These are phyloP conservation scores for Meteorus cinctellus DNA, from an alignment of 2,888 invertebrate species.

Conservation along the genomic window DNA sequence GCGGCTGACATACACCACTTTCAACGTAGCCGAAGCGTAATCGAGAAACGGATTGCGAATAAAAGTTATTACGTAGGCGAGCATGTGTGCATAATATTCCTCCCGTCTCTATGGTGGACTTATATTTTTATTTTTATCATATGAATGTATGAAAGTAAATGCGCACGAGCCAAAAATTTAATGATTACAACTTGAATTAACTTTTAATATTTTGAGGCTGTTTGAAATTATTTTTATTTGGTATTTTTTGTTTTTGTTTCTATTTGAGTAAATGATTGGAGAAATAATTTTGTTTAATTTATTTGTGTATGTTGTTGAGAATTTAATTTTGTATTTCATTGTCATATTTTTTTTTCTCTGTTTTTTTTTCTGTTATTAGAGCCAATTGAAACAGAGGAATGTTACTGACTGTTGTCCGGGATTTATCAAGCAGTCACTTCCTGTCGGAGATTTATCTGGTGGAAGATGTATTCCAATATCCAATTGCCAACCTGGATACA, in stretches of 20 bases:
- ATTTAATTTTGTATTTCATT: neutral
- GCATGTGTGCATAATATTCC: conserved; percentile 6
- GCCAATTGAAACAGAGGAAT: conserved; percentile 79
- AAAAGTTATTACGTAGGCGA: conserved; percentile 31
- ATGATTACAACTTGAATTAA: neutral
- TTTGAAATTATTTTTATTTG: neutral
- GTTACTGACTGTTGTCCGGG: conserved; percentile 86
- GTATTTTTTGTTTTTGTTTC: neutral
- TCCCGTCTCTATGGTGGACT: neutral
- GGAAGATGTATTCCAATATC: conserved; percentile 70
- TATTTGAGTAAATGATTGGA: neutral
- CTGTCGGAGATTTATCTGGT: conserved; percentile 27
- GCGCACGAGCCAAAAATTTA: conserved; percentile 3
- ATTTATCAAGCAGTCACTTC: conserved; percentile 74
- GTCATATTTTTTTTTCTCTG: conserved; percentile 1
- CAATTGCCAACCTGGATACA: conserved; percentile 79
- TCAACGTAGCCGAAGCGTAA: conserved; percentile 35
- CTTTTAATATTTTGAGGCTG: neutral
- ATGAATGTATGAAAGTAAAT: neutral
- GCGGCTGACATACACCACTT: conserved; percentile 25
- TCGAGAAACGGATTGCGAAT: conserved; percentile 41
- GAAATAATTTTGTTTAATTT: no score
- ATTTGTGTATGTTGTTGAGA: no score
- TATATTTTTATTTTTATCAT: neutral
- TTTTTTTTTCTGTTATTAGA: conserved; percentile 72